These are phyloP conservation scores for Dryas iulia DNA, from an alignment of 1,140 invertebrate species.

Conservation along the genomic window DNA sequence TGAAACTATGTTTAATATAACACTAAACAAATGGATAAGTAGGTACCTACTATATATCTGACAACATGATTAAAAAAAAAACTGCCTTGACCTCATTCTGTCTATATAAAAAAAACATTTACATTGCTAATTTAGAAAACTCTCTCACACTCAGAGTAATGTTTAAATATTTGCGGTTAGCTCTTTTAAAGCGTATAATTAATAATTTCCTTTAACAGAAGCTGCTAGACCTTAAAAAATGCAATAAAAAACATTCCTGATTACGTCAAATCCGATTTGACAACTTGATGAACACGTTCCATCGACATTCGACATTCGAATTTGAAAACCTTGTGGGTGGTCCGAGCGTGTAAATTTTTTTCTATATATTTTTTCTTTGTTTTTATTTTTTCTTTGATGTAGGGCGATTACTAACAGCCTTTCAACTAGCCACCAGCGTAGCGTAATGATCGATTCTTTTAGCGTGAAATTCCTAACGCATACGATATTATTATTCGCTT, in stretches of 20 bases:
- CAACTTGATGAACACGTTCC: constrained; percentile 75
- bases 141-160: not conserved
- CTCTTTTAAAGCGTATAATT: constrained; percentile 18
- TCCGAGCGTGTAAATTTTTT: constrained; percentile 47
- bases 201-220: constrained; percentile 48
- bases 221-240: constrained; percentile 55
- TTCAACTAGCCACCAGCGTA: constrained; percentile 66
- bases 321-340: constrained; percentile 72
- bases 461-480: constrained; percentile 34
- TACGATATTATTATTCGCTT: not conserved
- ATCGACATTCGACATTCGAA: constrained; percentile 54
- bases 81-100: too few relatives aligned
- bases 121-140: not conserved
- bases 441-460: constrained; percentile 61
- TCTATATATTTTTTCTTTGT: constrained; percentile 51
- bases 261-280: constrained; percentile 77
- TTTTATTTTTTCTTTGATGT: constrained; percentile 58
- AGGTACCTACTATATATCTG: too few relatives aligned
- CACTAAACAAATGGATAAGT: too few relatives aligned
- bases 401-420: constrained; percentile 68
- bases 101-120: too few relatives aligned
- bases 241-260: constrained; percentile 58
- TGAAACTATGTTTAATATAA: too few relatives aligned
- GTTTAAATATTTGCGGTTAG: constrained; percentile 10
- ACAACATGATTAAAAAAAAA: too few relatives aligned